These are phyloP conservation scores for Brachionus angularis DNA, from an alignment of 1,140 invertebrate genomes.

Conservation along the genomic window DNA sequence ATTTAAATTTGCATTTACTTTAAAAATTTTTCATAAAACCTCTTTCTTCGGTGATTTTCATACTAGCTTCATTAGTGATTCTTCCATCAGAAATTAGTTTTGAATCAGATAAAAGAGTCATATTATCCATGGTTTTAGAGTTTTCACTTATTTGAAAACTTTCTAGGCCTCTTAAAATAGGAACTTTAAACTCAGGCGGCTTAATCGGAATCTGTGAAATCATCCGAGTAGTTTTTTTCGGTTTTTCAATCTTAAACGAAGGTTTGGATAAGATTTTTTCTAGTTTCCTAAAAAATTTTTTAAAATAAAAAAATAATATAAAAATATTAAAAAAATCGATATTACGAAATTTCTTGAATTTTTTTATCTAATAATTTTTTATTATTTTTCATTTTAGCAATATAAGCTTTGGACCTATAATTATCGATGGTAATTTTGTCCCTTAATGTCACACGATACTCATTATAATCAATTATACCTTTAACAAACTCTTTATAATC, in stretches of 20 bases:
- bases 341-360: background rate
- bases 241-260: background rate
- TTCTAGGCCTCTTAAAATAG: too few relatives aligned
- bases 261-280: background rate
- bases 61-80: too few relatives aligned
- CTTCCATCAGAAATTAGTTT: too few relatives aligned
- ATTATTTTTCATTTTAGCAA: background rate
- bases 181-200: too few relatives aligned
- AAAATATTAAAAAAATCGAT: background rate
- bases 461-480: background rate
- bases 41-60: too few relatives aligned
- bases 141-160: too few relatives aligned
- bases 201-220: too few relatives aligned
- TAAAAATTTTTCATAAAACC: background rate
- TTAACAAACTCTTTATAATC: conserved; percentile 17
- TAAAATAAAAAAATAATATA: background rate
- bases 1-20: background rate
- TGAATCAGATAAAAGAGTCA: too few relatives aligned
- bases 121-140: too few relatives aligned
- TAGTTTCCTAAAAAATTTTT: background rate
- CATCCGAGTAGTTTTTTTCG: background rate
- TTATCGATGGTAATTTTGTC: conserved; percentile 15
- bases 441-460: background rate
- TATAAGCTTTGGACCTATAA: conserved; percentile 14
- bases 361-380: background rate